Evolutionary conservation across 92 coral and sea anemone genomes (phyloP).

Genomic region (Parazoanthus atlanticus): DNA sequence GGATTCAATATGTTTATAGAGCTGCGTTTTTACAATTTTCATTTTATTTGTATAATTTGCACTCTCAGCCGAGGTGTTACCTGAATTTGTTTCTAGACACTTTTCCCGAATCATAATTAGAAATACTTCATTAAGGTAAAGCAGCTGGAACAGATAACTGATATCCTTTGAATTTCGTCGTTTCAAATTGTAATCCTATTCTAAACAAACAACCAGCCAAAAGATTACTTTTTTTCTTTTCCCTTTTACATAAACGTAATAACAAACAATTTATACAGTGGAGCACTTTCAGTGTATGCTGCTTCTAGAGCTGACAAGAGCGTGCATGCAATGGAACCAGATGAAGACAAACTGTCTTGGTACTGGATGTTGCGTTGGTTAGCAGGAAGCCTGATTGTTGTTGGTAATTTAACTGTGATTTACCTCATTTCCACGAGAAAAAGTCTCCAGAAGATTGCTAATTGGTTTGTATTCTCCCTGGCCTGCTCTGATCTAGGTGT

Average conservation of each 20-base stretch:
- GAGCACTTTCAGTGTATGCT: too few relatives aligned
- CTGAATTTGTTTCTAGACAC: too few relatives aligned
- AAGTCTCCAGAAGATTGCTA: not conserved
- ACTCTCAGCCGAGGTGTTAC: too few relatives aligned
- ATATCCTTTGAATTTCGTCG: not conserved
- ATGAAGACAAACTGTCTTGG: not conserved
- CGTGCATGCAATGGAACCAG: not conserved
- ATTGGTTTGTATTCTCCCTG: slow-evolving; percentile 9
- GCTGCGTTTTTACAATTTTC: too few relatives aligned
- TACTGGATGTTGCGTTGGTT: not conserved
- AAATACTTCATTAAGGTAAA: not conserved
- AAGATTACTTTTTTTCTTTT: too few relatives aligned
- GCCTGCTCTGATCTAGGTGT: slow-evolving; percentile 14
- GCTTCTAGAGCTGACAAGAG: not conserved
- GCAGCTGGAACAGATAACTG: not conserved
- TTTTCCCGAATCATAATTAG: too few relatives aligned
- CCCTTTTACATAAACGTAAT: not conserved
- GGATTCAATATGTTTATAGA: too few relatives aligned
- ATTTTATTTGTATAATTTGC: too few relatives aligned
- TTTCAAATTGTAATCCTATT: too few relatives aligned
- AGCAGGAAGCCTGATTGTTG: not conserved
- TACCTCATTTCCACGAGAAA: slow-evolving; percentile 7
- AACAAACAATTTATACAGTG: not conserved
- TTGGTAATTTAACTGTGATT: slow-evolving; percentile 7
- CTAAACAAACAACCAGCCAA: not conserved